phyloP scores from a whole-genome alignment of 1,140 invertebrate genomes.

The Akabosia matsudoensis region DNA sequence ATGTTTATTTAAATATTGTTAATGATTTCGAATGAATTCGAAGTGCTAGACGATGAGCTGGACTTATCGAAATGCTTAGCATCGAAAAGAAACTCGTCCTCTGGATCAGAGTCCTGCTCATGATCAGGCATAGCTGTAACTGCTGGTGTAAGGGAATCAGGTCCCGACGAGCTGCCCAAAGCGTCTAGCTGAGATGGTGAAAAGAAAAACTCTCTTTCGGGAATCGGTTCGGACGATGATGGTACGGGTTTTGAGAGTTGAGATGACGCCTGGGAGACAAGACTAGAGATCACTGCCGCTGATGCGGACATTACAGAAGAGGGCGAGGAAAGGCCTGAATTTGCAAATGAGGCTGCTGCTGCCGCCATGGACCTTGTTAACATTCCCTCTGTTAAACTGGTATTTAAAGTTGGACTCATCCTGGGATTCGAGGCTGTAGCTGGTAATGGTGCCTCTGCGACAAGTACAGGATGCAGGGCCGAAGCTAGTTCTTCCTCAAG shows the following conservation, averaged over 20 bases:
- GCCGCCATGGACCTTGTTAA: conserved; percentile 10
- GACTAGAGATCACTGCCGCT: conserved; percentile 16
- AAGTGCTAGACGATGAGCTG: conserved; percentile 33
- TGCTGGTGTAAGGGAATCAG: conserved; percentile 38
- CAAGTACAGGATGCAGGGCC: neutral
- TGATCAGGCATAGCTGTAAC: conserved; percentile 25
- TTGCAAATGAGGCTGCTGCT: neutral
- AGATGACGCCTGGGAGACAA: neutral
- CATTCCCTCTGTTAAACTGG: conserved; percentile 2
- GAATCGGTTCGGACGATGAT: neutral
- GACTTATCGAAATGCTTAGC: conserved; percentile 43
- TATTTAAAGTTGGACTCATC: neutral
- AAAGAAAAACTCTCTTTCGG: neutral
- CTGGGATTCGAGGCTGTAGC: neutral
- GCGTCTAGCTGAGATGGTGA: neutral
- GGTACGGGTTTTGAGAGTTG: neutral
- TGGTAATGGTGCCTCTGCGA: neutral
- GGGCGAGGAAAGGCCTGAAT: neutral
- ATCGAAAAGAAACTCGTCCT: conserved; percentile 45
- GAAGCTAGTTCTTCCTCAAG: neutral
- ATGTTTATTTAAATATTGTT: conserved; percentile 5
- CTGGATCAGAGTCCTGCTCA: conserved; percentile 27
- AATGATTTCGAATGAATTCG: conserved; percentile 37
- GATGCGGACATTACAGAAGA: conserved; percentile 13
- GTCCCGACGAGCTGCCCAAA: conserved; percentile 18